Percentiles rank a stretch among this genome's conserved stretches.
These are phyloP conservation scores for Amaurobius ferox DNA, from an alignment of 2,888 invertebrate genomes.

Conservation along the genomic window DNA sequence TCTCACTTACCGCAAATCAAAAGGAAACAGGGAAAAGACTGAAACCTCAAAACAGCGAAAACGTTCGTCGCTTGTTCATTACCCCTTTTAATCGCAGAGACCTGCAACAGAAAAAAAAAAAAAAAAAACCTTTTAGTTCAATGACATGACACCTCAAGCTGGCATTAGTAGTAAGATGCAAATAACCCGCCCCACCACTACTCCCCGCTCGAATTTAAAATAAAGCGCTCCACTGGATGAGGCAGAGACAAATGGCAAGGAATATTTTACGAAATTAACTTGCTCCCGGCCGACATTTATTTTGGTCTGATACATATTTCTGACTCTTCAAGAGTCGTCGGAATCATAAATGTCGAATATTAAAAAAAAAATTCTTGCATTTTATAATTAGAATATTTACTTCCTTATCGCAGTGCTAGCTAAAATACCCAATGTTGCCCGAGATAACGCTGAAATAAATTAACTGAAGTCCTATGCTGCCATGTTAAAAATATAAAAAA, in stretches of 20 bases:
- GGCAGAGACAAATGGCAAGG: background rate
- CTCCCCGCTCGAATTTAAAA: background rate
- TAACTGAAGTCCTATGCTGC: too few relatives aligned
- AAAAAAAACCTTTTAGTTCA: background rate
- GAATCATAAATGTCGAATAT: too few relatives aligned
- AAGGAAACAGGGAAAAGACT: background rate
- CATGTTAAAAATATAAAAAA: too few relatives aligned
- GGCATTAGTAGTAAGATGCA: background rate
- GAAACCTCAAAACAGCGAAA: background rate
- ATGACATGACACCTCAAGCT: background rate
- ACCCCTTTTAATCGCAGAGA: background rate
- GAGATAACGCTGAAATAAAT: too few relatives aligned
- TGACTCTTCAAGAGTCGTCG: too few relatives aligned
- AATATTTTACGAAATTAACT: too few relatives aligned
- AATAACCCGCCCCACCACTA: slow-evolving; percentile 1
- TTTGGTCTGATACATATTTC: too few relatives aligned
- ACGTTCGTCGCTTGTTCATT: background rate
- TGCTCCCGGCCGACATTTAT: slow-evolving; percentile 2
- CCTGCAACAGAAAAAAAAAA: background rate
- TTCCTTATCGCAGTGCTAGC: too few relatives aligned
- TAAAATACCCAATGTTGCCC: too few relatives aligned
- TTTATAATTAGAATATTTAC: too few relatives aligned
- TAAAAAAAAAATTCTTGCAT: too few relatives aligned
- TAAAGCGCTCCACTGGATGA: background rate
- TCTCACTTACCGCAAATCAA: background rate